A percentile compares a stretch with the other conserved stretches of the same genome.
phyloP scores from a whole-genome alignment of 2,888 invertebrate genomes.

The Athripsodes cinereus region DNA sequence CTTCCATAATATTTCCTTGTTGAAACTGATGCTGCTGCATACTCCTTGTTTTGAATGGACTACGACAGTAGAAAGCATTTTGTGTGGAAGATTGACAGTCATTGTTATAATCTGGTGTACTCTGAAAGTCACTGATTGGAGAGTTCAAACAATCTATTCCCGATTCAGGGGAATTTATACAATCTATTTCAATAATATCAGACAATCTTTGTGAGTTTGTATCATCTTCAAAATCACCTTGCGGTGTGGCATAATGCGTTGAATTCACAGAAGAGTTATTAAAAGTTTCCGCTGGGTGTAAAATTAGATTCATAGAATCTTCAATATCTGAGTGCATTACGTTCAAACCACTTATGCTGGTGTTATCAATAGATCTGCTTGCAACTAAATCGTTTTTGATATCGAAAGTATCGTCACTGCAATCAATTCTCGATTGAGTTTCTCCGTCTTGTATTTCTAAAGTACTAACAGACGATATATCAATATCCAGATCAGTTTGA shows the following conservation, averaged over 20 bases:
- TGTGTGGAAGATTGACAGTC: not conserved
- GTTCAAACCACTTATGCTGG: too few species aligned
- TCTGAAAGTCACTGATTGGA: not conserved
- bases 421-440: not conserved
- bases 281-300: not conserved
- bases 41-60: not conserved
- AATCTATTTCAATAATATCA: not conserved
- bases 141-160: not conserved
- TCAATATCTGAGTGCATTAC: too few species aligned
- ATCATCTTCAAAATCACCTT: not conserved
- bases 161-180: not conserved
- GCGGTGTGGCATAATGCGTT: too few species aligned
- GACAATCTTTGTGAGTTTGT: not conserved
- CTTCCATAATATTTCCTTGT: not conserved
- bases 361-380: too few species aligned
- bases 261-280: not conserved
- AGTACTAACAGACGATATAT: not conserved
- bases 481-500: not conserved
- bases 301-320: not conserved
- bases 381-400: too few species aligned
- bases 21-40: too few species aligned
- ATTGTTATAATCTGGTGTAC: not conserved
- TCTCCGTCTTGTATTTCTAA: not conserved
- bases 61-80: not conserved
- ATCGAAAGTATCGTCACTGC: not conserved